Conservation (phyloP, 2,888 invertebrate genomes). For the Chymomyza amoena region DNA sequence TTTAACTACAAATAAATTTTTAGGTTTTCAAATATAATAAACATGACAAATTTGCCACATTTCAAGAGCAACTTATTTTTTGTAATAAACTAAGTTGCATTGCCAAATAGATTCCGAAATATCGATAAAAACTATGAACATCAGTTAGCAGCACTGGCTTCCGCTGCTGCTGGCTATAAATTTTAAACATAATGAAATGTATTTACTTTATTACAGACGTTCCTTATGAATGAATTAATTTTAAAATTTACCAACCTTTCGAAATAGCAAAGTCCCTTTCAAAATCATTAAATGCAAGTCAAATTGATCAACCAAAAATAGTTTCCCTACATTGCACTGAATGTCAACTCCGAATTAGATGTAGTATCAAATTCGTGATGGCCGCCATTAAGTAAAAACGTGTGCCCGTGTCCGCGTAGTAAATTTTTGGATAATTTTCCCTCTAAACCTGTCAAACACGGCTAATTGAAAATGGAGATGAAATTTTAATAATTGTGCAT, state of each 20-base stretch:
- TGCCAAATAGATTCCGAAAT: neutral
- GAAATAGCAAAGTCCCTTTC: constrained; percentile 20
- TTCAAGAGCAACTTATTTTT: too few species aligned
- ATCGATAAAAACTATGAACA: neutral
- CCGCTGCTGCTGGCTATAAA: neutral
- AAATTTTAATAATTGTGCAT: constrained; percentile 63
- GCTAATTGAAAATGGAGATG: constrained; percentile 55
- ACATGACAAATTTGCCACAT: too few species aligned
- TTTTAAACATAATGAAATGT: neutral
- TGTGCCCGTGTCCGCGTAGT: constrained; percentile 78
- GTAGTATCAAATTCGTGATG: constrained; percentile 64
- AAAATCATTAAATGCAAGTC: constrained; percentile 49
- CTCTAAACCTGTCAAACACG: constrained; percentile 70
- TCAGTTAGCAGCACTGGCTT: neutral
- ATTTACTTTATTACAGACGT: neutral
- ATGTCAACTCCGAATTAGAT: constrained; percentile 65
- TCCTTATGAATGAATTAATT: neutral
- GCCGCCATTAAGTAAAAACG: constrained; percentile 78
- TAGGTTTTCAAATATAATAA: too few species aligned
- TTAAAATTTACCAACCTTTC: neutral
- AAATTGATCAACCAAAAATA: constrained; percentile 57
- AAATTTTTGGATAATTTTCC: constrained; percentile 75
- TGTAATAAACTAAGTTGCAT: neutral
- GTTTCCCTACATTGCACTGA: constrained; percentile 53
- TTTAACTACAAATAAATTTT: too few species aligned